A percentile compares a stretch with the other conserved stretches of the same genome.
Evolutionary conservation across 2,888 invertebrate species (phyloP).

Genomic region (Athalia rosae): DNA sequence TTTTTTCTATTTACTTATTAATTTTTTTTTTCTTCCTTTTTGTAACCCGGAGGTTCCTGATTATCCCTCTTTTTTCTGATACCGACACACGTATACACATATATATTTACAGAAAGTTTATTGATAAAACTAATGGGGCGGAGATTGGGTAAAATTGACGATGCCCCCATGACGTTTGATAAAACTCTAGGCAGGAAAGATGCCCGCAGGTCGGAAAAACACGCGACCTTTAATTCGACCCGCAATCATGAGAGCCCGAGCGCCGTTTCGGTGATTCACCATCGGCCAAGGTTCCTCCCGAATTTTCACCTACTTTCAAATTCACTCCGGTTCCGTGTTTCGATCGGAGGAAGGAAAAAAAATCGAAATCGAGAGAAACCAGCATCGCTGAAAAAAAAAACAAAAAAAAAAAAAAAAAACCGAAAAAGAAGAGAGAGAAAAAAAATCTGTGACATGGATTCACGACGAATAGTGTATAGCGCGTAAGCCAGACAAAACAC

Average conservation of each 20-base stretch:
- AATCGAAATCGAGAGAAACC: not conserved
- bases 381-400: not conserved
- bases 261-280: not conserved
- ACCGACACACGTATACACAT: not conserved
- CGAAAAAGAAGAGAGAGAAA: not conserved
- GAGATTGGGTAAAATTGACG: constrained; percentile 44
- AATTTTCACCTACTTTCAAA: no score
- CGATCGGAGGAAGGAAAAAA: not conserved
- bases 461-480: not conserved
- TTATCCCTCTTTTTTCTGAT: constrained; percentile 7
- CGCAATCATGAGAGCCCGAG: not conserved
- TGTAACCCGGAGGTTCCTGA: not conserved
- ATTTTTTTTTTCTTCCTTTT: not conserved
- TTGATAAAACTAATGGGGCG: constrained; percentile 44
- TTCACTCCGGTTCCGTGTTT: not conserved
- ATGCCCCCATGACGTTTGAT: constrained; percentile 47
- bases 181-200: constrained; percentile 15
- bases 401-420: not conserved
- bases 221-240: constrained; percentile 35
- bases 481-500: not conserved
- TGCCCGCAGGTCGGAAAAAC: constrained; percentile 2
- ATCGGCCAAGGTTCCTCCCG: no score
- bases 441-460: not conserved
- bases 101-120: constrained; percentile 25
- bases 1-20: not conserved